Base-by-base conservation (phyloP, 2,888 invertebrate species). In the Rhagonycha fulva region DNA sequence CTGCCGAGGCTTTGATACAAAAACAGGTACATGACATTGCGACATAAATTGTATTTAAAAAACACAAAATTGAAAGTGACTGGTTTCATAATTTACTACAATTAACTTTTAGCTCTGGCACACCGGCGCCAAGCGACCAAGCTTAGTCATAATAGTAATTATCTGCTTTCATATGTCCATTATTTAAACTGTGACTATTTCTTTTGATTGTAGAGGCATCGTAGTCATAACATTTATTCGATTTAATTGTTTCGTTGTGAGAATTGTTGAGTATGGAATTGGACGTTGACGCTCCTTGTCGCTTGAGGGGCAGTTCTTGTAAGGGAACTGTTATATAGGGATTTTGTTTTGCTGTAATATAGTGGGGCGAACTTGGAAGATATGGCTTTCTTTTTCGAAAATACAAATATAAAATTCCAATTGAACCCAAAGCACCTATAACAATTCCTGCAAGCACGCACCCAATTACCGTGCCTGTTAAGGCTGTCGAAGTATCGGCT, bases 321-420 rank as follows among this genome's bases (percentile, higher is more conserved):
- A 95, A 88, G 0, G 96, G 96, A 63, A 96, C 93, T 24, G 95
- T 93, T 78, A 95, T 94, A 87, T 96, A 96, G 80, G 95, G 94
- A 86, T 96, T 96, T 84, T 94, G 94, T 84, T 94, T 95, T 0
- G 93, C 90, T 28, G 94, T 92, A 82, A 94, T 94, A 85, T 95
- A 96, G 85, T 94, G 95, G 0, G 95, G 95, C 71, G 94, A 94
- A 62, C 94, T 92, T 0, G 94, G 93, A 4, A 94, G 91, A 60
- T 92, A 89, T 30, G 91, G 90, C 75, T 88, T 88, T 77, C 88
- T 84, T 81, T 84, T 85, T 89, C 85, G 85, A 85, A 85, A 80
- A 74, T 85, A 85, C 68, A 84, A 82, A 72, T 85, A 82, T 68
- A 83, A 83, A 32, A 84, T 82, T 70, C 85, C 79, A 26, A 84